Conservation (phyloP, 2,888 invertebrate genomes). For the Diloba caeruleocephala region DNA sequence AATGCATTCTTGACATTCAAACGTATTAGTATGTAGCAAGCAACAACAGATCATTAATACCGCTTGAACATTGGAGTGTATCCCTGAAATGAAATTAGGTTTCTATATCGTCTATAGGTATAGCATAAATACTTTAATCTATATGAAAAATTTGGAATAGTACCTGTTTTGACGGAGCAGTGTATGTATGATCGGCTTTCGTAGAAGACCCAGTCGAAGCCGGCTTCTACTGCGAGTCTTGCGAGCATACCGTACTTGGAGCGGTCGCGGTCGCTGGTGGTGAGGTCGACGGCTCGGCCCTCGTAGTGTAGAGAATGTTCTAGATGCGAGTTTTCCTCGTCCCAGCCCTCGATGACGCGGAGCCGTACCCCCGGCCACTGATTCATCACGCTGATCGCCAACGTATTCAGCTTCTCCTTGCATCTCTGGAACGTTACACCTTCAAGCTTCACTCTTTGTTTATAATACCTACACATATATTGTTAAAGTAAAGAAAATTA, state of each 20-base stretch:
- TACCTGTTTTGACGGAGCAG: slow-evolving; percentile 99
- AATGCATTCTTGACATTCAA: too few relatives aligned
- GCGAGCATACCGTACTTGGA: slow-evolving; percentile 99
- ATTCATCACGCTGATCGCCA: slow-evolving; percentile 99
- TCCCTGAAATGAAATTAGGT: background rate
- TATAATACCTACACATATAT: slow-evolving; percentile 2
- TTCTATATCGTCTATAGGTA: background rate
- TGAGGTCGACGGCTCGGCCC: slow-evolving; percentile 98
- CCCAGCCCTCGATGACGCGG: slow-evolving; percentile 98
- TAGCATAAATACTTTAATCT: too few relatives aligned
- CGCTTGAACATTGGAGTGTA: too few relatives aligned
- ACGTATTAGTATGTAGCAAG: too few relatives aligned
- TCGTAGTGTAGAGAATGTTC: slow-evolving; percentile 98
- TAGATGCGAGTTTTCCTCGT: slow-evolving; percentile 94
- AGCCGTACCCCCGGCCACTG: slow-evolving; percentile 98
- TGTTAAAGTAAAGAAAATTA: background rate
- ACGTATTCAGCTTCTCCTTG: slow-evolving; percentile 97
- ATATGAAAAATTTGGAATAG: background rate
- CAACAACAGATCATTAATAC: too few relatives aligned
- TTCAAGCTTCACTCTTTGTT: slow-evolving; percentile 11
- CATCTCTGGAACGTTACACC: slow-evolving; percentile 93
- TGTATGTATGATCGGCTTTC: slow-evolving; percentile 98
- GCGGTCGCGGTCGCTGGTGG: slow-evolving; percentile 97
- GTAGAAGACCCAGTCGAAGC: slow-evolving; percentile 99
- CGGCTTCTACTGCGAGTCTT: slow-evolving; percentile 97